phyloP scores from a whole-genome alignment of 2,888 invertebrate species.

The Caenorhabditis zanzibari region DNA sequence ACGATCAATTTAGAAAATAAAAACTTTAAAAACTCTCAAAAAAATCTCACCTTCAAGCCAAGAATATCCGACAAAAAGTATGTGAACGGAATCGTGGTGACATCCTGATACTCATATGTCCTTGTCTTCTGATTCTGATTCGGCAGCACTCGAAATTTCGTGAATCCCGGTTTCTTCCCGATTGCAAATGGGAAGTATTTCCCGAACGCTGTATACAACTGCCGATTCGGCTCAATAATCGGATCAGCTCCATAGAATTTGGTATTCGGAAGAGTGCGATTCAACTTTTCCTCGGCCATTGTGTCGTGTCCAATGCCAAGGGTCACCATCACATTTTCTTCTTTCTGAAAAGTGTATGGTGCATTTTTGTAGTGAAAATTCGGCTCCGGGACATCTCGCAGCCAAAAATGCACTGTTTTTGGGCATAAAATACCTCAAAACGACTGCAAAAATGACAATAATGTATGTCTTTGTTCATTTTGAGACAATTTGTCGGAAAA shows the following conservation, averaged over 20 bases:
- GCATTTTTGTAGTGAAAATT: too few relatives aligned
- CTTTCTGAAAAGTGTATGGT: constrained; percentile 44
- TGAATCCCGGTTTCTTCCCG: constrained; percentile 34
- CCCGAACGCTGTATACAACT: constrained; percentile 55
- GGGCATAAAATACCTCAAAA: too few relatives aligned
- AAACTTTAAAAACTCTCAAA: too few relatives aligned
- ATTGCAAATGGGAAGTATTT: constrained; percentile 58
- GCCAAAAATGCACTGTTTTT: too few relatives aligned
- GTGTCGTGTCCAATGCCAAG: constrained; percentile 43
- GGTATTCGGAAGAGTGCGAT: constrained; percentile 36
- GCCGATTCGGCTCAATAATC: constrained; percentile 57
- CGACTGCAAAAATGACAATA: too few relatives aligned
- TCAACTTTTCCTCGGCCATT: constrained; percentile 18
- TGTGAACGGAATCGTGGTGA: constrained; percentile 33
- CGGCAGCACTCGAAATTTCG: constrained; percentile 43
- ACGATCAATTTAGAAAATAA: too few relatives aligned
- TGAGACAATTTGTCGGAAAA: too few relatives aligned
- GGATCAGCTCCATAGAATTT: constrained; percentile 64
- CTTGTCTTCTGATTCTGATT: constrained; percentile 42
- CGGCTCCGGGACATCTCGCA: too few relatives aligned
- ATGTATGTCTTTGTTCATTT: too few relatives aligned
- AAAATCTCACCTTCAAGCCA: constrained; percentile 14
- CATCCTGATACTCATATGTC: constrained; percentile 32
- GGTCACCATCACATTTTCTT: constrained; percentile 25
- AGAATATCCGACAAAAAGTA: constrained; percentile 37